phyloP scores from a whole-genome alignment of 2,888 invertebrate species.

The Agrotis exclamationis region DNA sequence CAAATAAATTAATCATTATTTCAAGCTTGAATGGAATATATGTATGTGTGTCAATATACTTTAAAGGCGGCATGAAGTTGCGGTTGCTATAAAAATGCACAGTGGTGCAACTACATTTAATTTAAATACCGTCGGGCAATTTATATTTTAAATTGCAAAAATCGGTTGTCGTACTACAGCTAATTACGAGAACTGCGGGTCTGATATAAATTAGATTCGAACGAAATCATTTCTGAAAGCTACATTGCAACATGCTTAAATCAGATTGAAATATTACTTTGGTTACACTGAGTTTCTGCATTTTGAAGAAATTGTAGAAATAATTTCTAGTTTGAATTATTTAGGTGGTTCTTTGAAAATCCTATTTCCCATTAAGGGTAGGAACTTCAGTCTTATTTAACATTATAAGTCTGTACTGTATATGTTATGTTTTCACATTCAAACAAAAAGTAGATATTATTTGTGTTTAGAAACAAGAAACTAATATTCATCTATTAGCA shows the following conservation, averaged over 20 bases:
- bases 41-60: constrained; percentile 20
- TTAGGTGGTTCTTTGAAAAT: not conserved
- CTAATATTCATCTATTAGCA: constrained; percentile 37
- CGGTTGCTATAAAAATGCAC: constrained; percentile 18
- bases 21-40: constrained; percentile 5
- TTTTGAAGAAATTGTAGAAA: not conserved
- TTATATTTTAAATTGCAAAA: constrained; percentile 55
- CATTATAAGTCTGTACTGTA: not conserved
- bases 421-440: not conserved
- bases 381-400: not conserved
- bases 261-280: constrained; percentile 8
- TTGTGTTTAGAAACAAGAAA: constrained; percentile 14
- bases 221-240: constrained; percentile 29
- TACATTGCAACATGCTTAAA: constrained; percentile 28
- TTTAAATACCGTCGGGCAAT: constrained; percentile 20
- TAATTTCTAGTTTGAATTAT: not conserved
- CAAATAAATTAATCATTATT: constrained; percentile 23
- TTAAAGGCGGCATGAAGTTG: not conserved
- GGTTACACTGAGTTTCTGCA: not conserved
- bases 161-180: constrained; percentile 7
- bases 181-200: constrained; percentile 39
- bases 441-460: not conserved
- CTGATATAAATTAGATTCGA: constrained; percentile 50
- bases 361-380: not conserved
- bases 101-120: constrained; percentile 38